Percentiles rank a stretch among this genome's conserved stretches.
Conservation (phyloP, 2,888 invertebrate species). For the Leucophora obtusa region DNA sequence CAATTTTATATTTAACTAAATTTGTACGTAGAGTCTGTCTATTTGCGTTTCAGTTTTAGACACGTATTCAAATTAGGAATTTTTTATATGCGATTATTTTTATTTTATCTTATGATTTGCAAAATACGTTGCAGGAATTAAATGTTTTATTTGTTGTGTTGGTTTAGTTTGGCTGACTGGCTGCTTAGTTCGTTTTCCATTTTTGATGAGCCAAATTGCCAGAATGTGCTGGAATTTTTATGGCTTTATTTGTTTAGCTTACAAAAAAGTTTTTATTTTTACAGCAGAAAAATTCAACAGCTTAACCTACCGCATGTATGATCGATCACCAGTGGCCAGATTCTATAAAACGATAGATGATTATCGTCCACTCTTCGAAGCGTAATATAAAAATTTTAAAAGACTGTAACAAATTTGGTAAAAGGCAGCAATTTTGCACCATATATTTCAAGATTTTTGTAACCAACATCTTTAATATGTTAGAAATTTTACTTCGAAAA, state of each 20-base stretch:
- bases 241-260: conserved; percentile 60
- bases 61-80: conserved; percentile 58
- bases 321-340: too few relatives aligned
- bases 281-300: conserved; percentile 28
- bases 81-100: conserved; percentile 45
- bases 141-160: conserved; percentile 41
- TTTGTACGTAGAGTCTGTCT: conserved; percentile 40
- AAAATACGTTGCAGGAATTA: conserved; percentile 58
- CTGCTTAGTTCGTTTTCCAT: conserved; percentile 43
- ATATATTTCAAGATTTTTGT: too few relatives aligned
- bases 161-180: conserved; percentile 26
- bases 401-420: too few relatives aligned
- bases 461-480: too few relatives aligned
- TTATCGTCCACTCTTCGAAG: too few relatives aligned
- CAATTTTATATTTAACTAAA: conserved; percentile 43
- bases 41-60: conserved; percentile 53
- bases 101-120: conserved; percentile 44
- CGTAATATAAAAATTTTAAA: too few relatives aligned
- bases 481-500: too few relatives aligned
- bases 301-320: conserved; percentile 55
- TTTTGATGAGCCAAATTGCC: conserved; percentile 69
- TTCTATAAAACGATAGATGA: too few relatives aligned
- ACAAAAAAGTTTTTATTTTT: conserved; percentile 19
- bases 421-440: too few relatives aligned
- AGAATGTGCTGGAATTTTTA: conserved; percentile 74